phyloP scores from a whole-genome alignment of 2,888 invertebrate species.

The Drosophila gaucha region DNA sequence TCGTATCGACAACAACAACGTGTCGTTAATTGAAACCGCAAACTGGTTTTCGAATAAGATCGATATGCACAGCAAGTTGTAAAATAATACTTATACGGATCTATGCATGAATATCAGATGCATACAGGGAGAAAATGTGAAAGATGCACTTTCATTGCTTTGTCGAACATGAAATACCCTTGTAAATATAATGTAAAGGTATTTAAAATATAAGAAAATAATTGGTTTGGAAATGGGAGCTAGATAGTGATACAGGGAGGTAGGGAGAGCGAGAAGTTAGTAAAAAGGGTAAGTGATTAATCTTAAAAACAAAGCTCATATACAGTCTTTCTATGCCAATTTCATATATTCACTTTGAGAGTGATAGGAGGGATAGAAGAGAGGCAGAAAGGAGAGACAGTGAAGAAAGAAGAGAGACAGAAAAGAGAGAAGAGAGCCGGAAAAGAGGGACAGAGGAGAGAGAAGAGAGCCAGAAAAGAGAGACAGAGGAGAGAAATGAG shows the following conservation, averaged over 20 bases:
- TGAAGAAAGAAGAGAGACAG: neutral
- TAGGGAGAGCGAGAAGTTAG: too few species aligned
- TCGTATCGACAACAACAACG: constrained; percentile 38
- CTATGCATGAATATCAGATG: constrained; percentile 35
- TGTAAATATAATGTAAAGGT: neutral
- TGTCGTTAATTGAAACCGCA: constrained; percentile 62
- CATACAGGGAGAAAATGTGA: constrained; percentile 28
- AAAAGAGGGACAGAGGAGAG: neutral
- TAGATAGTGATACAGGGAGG: too few species aligned
- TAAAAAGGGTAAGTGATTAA: too few species aligned
- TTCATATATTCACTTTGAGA: too few species aligned
- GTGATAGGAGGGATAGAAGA: too few species aligned
- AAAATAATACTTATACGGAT: constrained; percentile 53
- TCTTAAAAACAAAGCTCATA: too few species aligned
- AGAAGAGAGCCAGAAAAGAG: too few species aligned
- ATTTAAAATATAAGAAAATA: too few species aligned
- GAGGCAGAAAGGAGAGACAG: neutral
- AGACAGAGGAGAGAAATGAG: neutral
- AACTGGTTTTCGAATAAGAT: constrained; percentile 54
- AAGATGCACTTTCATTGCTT: constrained; percentile 15
- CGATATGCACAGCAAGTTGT: constrained; percentile 42
- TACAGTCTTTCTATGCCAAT: too few species aligned
- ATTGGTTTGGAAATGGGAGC: too few species aligned
- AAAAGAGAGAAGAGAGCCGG: neutral
- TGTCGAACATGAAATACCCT: constrained; percentile 11